Percentiles rank a stretch among this genome's conserved stretches.
These are phyloP conservation scores for Salminus brasiliensis DNA, from an alignment of 2,113 vertebrate species.

Conservation along the genomic window DNA sequence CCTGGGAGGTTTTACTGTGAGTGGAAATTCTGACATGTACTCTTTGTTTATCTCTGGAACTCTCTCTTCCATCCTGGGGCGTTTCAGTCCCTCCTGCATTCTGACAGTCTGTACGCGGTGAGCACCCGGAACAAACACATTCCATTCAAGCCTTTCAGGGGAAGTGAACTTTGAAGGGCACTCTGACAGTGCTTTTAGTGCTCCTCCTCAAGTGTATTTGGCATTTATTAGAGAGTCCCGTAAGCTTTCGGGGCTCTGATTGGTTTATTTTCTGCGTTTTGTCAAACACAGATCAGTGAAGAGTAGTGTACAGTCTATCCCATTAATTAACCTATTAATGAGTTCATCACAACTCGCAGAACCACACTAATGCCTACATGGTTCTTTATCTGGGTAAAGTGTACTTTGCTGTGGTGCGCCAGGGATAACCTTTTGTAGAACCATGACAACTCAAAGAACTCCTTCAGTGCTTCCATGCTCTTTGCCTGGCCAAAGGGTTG, in stretches of 20 bases:
- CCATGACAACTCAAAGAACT: no score
- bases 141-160: conserved; percentile 1
- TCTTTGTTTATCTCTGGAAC: conserved; percentile 21
- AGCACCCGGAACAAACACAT: conserved; percentile 12
- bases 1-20: neutral
- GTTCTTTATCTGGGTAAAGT: no score
- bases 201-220: conserved; percentile 25
- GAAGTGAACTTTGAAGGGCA: neutral
- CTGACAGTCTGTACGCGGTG: conserved; percentile 7
- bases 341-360: no score
- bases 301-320: no score
- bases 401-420: no score
- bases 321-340: no score
- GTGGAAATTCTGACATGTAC: neutral
- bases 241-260: conserved; percentile 3
- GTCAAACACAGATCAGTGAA: no score
- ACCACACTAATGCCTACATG: no score
- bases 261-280: neutral
- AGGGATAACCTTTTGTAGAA: no score
- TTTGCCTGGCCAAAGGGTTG: no score
- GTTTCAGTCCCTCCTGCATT: conserved; percentile 6
- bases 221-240: conserved; percentile 7
- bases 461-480: no score
- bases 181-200: conserved; percentile 44
- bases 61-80: conserved; percentile 5